Percentiles rank a stretch among this genome's conserved stretches.
phyloP scores from a whole-genome alignment of 2,797 vertebrate species.

The Phrynocephalus guinanensis region DNA sequence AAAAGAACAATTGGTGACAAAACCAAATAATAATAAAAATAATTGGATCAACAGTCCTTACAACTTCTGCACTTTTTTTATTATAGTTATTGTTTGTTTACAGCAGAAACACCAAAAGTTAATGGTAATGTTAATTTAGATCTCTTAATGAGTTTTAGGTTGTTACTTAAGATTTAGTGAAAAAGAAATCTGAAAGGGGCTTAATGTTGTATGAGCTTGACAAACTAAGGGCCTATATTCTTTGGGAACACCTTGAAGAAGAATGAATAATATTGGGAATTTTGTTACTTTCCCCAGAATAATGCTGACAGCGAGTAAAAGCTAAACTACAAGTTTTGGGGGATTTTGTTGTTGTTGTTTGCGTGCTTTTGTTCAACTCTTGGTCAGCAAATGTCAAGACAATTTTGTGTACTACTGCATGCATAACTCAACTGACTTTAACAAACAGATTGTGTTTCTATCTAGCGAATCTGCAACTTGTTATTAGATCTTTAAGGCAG shows the following conservation, averaged over 20 bases:
- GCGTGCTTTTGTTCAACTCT: conserved; percentile 67
- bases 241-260: conserved; percentile 60
- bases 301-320: conserved; percentile 58
- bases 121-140: conserved; percentile 63
- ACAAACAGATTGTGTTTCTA: conserved; percentile 81
- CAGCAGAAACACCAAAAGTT: conserved; percentile 56
- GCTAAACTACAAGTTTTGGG: conserved; percentile 43
- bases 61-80: conserved; percentile 69
- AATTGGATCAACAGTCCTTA: conserved; percentile 74
- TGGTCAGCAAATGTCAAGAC: conserved; percentile 69
- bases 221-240: conserved; percentile 55
- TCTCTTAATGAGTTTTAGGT: conserved; percentile 62
- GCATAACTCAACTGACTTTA: conserved; percentile 74
- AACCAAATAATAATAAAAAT: conserved; percentile 54
- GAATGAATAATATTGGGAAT: conserved; percentile 47
- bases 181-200: conserved; percentile 53
- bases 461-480: conserved; percentile 73
- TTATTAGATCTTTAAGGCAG: conserved; percentile 77
- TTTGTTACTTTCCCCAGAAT: conserved; percentile 60
- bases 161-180: conserved; percentile 56
- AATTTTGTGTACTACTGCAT: conserved; percentile 62
- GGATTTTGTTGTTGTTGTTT: conserved; percentile 42
- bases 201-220: conserved; percentile 45
- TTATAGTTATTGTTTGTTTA: conserved; percentile 39
- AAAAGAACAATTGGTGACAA: conserved; percentile 53